Percentiles rank a stretch among this genome's conserved stretches.
phyloP scores from a whole-genome alignment of 2,113 vertebrate species.

The Cariama cristata region DNA sequence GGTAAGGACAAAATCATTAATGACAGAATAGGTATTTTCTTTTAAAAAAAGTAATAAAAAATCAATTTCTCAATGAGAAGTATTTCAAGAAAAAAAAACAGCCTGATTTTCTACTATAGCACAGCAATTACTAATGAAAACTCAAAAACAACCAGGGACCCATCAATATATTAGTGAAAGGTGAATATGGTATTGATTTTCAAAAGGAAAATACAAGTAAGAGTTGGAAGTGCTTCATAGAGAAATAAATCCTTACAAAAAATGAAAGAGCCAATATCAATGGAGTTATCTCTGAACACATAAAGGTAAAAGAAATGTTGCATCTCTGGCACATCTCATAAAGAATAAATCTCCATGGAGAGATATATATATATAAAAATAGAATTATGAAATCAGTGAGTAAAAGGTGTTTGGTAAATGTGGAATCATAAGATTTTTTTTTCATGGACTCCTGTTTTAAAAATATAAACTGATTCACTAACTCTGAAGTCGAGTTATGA shows the following conservation, averaged over 20 bases:
- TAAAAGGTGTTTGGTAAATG: background rate
- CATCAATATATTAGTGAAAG: background rate
- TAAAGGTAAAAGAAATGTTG: background rate
- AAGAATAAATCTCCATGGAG: background rate
- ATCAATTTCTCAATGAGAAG: background rate
- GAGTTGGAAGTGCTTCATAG: background rate
- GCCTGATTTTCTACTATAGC: background rate
- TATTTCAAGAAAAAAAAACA: background rate
- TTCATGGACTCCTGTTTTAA: background rate
- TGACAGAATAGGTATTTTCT: background rate
- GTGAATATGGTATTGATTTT: background rate
- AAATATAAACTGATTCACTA: background rate
- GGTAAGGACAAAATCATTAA: background rate
- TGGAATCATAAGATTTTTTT: background rate
- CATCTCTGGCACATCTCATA: background rate
- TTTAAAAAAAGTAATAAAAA: background rate
- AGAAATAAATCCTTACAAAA: background rate
- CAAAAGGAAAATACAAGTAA: slow-evolving; percentile 3
- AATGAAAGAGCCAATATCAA: background rate
- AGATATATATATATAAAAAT: background rate
- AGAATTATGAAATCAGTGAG: background rate
- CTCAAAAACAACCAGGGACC: background rate
- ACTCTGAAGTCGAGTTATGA: background rate
- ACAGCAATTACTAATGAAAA: background rate
- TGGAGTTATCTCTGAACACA: background rate